Percentiles rank a stretch among this genome's conserved stretches.
These are phyloP conservation scores for Bubo blakistoni DNA, from an alignment of 2,113 vertebrate genomes.

Conservation along the genomic window DNA sequence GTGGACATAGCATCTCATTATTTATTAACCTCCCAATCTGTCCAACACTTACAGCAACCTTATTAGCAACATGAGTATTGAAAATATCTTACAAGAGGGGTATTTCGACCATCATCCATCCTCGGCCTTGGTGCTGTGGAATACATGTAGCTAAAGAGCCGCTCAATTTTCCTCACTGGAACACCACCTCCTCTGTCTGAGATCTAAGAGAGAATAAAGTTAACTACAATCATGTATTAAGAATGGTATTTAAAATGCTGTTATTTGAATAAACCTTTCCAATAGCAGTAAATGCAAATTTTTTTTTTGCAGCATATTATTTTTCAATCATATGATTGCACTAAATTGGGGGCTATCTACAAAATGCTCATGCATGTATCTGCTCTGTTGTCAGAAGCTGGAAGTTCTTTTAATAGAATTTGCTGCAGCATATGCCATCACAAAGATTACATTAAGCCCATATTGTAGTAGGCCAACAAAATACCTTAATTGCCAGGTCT, in stretches of 20 bases:
- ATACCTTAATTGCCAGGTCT: constrained; percentile 96
- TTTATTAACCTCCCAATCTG: not conserved
- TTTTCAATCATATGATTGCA: not conserved
- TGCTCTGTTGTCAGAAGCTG: not conserved
- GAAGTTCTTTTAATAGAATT: not conserved
- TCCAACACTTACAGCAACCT: not conserved
- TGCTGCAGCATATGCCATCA: not conserved
- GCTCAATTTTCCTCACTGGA: constrained; percentile 90
- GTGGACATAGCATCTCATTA: fast-evolving
- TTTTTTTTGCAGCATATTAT: not conserved
- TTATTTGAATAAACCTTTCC: not conserved
- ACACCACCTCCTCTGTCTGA: constrained; percentile 94
- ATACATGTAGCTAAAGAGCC: constrained; percentile 95
- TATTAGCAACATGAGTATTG: not conserved
- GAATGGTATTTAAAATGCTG: not conserved
- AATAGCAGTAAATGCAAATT: not conserved
- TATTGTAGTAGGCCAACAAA: not conserved
- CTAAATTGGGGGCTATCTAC: not conserved
- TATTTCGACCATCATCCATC: constrained; percentile 81
- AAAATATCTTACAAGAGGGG: constrained; percentile 85
- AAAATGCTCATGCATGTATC: not conserved
- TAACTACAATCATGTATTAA: not conserved
- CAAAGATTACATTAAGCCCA: not conserved
- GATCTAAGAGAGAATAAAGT: constrained; percentile 76
- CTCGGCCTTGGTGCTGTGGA: constrained; percentile 91